These are phyloP conservation scores for Babylonia areolata DNA, from an alignment of 1,140 invertebrate species.

Conservation along the genomic window DNA sequence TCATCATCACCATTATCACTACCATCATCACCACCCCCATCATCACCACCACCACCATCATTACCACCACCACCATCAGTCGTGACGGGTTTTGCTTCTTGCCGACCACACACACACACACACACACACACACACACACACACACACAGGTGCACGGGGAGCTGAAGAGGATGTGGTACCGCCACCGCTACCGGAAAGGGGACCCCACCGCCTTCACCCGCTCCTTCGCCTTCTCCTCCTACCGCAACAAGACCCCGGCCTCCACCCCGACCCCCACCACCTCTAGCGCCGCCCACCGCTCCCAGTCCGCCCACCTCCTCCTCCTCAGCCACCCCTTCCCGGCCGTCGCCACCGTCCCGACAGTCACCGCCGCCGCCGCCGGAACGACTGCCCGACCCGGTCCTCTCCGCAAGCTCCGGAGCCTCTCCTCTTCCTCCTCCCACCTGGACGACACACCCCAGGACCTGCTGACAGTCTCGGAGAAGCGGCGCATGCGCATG, in stretches of 20 bases:
- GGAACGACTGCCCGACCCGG: not conserved
- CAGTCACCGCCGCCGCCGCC: not conserved
- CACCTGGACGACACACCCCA: not conserved
- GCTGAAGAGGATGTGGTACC: constrained; percentile 48
- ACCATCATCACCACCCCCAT: too few species aligned
- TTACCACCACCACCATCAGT: too few species aligned
- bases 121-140: too few species aligned
- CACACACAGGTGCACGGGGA: constrained; percentile 53
- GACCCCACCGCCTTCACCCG: constrained; percentile 38
- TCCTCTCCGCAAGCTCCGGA: not conserved
- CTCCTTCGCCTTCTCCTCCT: constrained; percentile 33
- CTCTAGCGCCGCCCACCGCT: not conserved
- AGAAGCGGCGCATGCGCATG: constrained; percentile 11
- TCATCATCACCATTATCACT: too few species aligned
- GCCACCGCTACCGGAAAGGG: constrained; percentile 39
- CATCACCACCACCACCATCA: too few species aligned
- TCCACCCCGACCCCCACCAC: not conserved
- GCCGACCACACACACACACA: too few species aligned
- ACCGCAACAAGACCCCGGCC: not conserved
- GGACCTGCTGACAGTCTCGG: not conserved
- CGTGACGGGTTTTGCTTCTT: too few species aligned
- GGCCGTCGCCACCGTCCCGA: not conserved
- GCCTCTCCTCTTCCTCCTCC: constrained; percentile 3
- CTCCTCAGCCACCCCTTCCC: not conserved
- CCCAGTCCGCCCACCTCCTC: too few species aligned